Base-by-base conservation (phyloP, 2,888 invertebrate species). In the Melanophora roralis region DNA sequence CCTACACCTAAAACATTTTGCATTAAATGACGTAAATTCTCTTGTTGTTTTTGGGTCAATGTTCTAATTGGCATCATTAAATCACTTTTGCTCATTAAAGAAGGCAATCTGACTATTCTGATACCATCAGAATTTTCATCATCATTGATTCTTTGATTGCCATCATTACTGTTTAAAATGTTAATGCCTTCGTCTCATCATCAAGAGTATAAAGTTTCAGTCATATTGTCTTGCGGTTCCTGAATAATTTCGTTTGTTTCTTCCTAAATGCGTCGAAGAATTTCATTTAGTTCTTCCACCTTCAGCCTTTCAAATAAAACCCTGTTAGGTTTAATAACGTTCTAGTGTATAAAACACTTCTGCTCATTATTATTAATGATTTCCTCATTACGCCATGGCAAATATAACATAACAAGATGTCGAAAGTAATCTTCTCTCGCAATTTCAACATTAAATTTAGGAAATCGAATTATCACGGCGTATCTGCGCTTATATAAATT, bases 111-210 rank as follows among this genome's bases (percentile, higher is more conserved):
- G 1, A 74, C 65, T 7, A 65, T 1, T 9, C 68, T 34, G 23
- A 45, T 6, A 5, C 14, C 14, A 5, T 60, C 55, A 3, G 21
- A 40, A n/a, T 3, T 19, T n/a, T 8, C 4, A 5, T 34, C 23
- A 16, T 47, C 7, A 40, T 53, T 51, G 27, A 27, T 64, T 49
- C 19, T 47, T 34, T 4, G 9, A 40, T 16, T 51, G 0, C 19
- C 34, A 64, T 36, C 36, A 45, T 16, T 40, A 3, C 36, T n/a
- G n/a, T 59, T 38, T 14, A 74, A 36, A 21, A 67, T 23, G 23
- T 73, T 73, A 6, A 62, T 14, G 8, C 68, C 47, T 5, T 59
- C 59, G 11, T 65, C 12, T 78, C 65, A 21, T 68, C 55, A 23
- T 78, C 68, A 0, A 78, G 34, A 9, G 68, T 19, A 68, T 73